These are phyloP conservation scores for Catharus bicknelli DNA, from an alignment of 2,113 vertebrate species.

Conservation along the genomic window DNA sequence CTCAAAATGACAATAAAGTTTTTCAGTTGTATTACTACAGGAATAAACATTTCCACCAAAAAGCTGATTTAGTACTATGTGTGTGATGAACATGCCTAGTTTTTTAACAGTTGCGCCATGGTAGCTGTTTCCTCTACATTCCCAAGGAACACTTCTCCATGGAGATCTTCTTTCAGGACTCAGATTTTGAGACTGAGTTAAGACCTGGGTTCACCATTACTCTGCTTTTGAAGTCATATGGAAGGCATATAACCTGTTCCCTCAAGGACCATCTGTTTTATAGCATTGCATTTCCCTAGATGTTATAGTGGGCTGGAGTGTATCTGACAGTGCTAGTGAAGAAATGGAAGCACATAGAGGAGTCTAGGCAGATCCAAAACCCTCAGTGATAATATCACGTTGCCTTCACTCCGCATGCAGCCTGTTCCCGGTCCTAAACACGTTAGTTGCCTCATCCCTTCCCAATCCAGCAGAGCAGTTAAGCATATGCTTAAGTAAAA, in stretches of 20 bases:
- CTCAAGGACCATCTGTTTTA: not conserved
- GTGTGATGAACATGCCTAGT: not conserved
- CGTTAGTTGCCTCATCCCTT: not conserved
- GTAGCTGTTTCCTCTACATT: not conserved
- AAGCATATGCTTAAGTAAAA: constrained; percentile 24
- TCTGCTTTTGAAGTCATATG: not conserved
- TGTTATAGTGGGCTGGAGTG: not conserved
- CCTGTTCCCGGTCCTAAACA: not conserved
- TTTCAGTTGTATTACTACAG: not conserved
- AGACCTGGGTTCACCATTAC: not conserved
- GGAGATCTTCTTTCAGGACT: not conserved
- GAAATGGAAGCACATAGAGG: not conserved
- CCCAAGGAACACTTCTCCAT: not conserved
- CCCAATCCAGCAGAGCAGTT: not conserved
- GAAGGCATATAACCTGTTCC: not conserved
- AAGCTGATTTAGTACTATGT: not conserved
- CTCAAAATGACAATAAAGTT: not conserved
- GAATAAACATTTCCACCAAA: not conserved
- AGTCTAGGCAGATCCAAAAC: not conserved
- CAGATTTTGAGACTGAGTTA: not conserved
- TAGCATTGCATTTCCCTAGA: not conserved
- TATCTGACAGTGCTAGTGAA: not conserved
- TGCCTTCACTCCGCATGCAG: not conserved
- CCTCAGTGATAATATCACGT: not conserved
- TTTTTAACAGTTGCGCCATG: not conserved